Evolutionary conservation across 1,140 invertebrate genomes (phyloP).

Genomic region (Lasioglossum albipes): DNA sequence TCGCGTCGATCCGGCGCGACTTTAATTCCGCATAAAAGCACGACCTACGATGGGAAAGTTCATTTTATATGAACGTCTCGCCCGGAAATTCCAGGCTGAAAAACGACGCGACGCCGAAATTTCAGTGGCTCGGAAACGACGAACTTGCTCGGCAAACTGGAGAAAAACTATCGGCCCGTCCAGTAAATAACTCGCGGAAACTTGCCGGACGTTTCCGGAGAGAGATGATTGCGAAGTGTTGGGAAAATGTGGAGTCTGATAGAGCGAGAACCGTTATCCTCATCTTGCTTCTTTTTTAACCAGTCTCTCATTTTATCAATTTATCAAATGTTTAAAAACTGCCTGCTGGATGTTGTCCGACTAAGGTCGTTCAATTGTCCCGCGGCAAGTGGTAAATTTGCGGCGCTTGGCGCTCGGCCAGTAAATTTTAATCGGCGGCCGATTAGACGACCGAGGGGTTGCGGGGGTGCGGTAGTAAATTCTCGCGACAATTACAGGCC

Average conservation of each 20-base stretch:
- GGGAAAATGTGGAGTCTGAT: too few relatives aligned
- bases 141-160: neutral
- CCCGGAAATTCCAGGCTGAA: neutral
- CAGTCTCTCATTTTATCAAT: too few relatives aligned
- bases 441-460: neutral
- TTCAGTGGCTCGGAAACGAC: neutral
- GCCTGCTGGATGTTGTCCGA: neutral
- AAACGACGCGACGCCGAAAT: neutral
- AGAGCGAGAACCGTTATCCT: too few relatives aligned
- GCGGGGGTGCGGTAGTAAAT: constrained; percentile 10
- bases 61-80: neutral
- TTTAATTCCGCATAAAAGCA: neutral
- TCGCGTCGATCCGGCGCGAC: neutral
- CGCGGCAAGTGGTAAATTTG: too few relatives aligned
- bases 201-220: neutral
- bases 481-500: constrained; percentile 29
- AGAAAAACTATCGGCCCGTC: neutral
- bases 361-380: neutral
- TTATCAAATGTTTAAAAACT: too few relatives aligned
- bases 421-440: neutral
- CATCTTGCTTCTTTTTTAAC: too few relatives aligned
- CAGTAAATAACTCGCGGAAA: neutral
- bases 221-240: neutral
- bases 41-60: neutral
- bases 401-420: neutral